These are phyloP conservation scores for Didymodactylos carnosus DNA, from an alignment of 2,888 invertebrate species.

Conservation along the genomic window DNA sequence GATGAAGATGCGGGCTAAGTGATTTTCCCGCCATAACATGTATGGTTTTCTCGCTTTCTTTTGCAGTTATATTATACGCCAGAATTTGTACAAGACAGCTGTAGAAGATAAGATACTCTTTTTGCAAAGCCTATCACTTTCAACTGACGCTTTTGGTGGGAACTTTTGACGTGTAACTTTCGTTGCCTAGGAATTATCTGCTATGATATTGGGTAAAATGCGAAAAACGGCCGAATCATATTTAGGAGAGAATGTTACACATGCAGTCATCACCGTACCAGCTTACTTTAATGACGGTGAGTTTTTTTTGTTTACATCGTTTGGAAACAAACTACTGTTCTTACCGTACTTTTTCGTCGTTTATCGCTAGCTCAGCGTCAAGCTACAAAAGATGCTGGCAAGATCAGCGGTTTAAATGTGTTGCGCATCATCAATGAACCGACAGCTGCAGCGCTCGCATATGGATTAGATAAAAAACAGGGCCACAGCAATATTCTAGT, in stretches of 20 bases:
- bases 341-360: conserved; percentile 98
- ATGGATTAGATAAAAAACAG: conserved; percentile 83
- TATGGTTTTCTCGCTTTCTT: too few species aligned
- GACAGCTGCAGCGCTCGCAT: conserved; percentile 82
- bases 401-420: conserved; percentile 69
- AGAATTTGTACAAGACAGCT: too few species aligned
- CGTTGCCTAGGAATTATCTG: conserved; percentile 92
- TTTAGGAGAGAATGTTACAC: conserved; percentile 39
- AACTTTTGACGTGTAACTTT: too few species aligned
- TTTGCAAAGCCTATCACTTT: too few species aligned
- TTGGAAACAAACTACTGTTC: too few species aligned
- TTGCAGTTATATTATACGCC: too few species aligned
- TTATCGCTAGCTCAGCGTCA: conserved; percentile 98
- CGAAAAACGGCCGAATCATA: conserved; percentile 59
- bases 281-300: conserved; percentile 98
- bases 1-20: too few species aligned
- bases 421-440: conserved; percentile 88
- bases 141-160: too few species aligned
- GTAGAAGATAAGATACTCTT: too few species aligned
- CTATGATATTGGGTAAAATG: conserved; percentile 94
- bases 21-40: too few species aligned
- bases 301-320: too few species aligned
- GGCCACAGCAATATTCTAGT: conserved; percentile 95
- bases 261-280: conserved; percentile 79
- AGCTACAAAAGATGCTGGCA: conserved; percentile 93